Evolutionary conservation across 2,888 invertebrate species (phyloP).

Genomic region (Steinernema carpocapsae): DNA sequence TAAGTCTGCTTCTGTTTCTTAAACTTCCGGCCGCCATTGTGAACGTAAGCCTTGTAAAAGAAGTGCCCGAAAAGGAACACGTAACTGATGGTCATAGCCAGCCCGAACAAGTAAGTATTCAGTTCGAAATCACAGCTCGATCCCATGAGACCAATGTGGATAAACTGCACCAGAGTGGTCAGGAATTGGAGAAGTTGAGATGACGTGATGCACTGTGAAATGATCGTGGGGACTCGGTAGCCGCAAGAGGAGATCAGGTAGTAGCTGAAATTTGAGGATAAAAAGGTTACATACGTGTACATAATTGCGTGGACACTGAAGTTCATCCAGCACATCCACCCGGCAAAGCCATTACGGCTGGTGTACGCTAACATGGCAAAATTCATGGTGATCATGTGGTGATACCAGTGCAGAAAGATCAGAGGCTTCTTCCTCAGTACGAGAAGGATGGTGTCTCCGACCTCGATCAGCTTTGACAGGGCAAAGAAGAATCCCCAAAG

Average conservation of each 20-base stretch:
- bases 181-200: conserved; percentile 63
- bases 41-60: conserved; percentile 62
- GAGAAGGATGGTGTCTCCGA: conserved; percentile 58
- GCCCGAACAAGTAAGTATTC: conserved; percentile 40
- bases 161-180: conserved; percentile 59
- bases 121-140: conserved; percentile 35
- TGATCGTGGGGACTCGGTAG: conserved; percentile 54
- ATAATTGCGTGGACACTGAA: conserved; percentile 61
- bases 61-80: conserved; percentile 63
- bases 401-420: conserved; percentile 65
- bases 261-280: conserved; percentile 44
- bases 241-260: conserved; percentile 55
- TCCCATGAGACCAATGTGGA: conserved; percentile 53
- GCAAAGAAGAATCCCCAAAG: conserved; percentile 55
- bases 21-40: conserved; percentile 57
- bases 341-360: conserved; percentile 58
- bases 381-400: conserved; percentile 65
- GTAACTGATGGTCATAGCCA: conserved; percentile 63
- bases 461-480: conserved; percentile 55
- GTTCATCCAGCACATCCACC: conserved; percentile 67
- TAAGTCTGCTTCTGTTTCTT: conserved; percentile 49
- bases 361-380: conserved; percentile 60
- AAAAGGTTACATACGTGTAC: conserved; percentile 49
- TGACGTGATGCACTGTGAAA: conserved; percentile 61
- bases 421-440: conserved; percentile 56